These are phyloP conservation scores for Coecobrya sp. DNA, from an alignment of 2,888 invertebrate species.

Conservation along the genomic window DNA sequence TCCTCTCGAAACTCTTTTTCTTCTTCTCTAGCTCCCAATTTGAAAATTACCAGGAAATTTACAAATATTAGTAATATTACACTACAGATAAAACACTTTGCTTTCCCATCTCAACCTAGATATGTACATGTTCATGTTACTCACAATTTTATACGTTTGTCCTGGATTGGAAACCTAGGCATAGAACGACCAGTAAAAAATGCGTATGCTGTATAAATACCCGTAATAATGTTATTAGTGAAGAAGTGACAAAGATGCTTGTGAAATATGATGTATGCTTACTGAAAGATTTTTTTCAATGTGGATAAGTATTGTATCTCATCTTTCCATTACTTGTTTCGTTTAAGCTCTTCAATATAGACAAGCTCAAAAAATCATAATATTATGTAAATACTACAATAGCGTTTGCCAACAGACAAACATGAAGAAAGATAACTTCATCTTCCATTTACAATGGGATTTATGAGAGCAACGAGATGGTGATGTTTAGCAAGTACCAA, in stretches of 20 bases:
- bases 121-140: not conserved
- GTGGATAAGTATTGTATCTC: not conserved
- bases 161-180: not conserved
- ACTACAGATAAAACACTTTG: too few species aligned
- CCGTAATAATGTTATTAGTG: not conserved
- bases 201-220: not conserved
- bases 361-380: not conserved
- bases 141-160: not conserved
- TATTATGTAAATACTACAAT: constrained; percentile 27
- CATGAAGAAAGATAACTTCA: constrained; percentile 64
- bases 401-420: constrained; percentile 70
- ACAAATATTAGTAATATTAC: not conserved
- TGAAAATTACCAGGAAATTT: constrained; percentile 21
- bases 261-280: not conserved
- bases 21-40: not conserved
- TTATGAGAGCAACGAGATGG: not conserved
- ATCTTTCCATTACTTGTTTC: not conserved
- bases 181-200: not conserved
- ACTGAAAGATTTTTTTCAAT: constrained; percentile 16
- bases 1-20: not conserved
- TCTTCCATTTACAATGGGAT: constrained; percentile 67
- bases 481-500: constrained; percentile 57
- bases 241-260: not conserved
- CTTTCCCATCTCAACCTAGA: not conserved
- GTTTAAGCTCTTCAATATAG: constrained; percentile 8